These are phyloP conservation scores for Oxystoma pomonae DNA, from an alignment of 2,888 invertebrate species.

Conservation along the genomic window DNA sequence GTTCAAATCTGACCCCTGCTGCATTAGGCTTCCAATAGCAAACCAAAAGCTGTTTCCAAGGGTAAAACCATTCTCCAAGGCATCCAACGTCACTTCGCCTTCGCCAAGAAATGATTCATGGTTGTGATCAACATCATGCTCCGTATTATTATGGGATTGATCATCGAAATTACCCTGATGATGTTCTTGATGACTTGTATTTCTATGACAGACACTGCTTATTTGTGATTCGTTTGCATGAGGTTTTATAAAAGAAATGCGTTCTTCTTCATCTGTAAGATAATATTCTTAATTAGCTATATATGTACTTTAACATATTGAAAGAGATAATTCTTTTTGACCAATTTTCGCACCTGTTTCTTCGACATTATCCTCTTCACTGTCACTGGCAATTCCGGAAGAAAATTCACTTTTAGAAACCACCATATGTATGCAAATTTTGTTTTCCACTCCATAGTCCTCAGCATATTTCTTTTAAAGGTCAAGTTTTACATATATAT, in stretches of 20 bases:
- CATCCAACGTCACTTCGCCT: slow-evolving; percentile 31
- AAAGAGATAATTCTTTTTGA: no score
- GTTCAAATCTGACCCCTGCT: slow-evolving; percentile 88
- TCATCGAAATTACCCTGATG: background rate
- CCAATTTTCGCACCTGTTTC: slow-evolving; percentile 14
- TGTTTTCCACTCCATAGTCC: slow-evolving; percentile 38
- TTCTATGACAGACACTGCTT: background rate
- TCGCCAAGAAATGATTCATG: background rate
- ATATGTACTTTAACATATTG: no score
- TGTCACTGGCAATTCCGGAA: slow-evolving; percentile 37
- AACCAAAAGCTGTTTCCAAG: slow-evolving; percentile 93
- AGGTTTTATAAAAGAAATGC: background rate
- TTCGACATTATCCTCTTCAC: slow-evolving; percentile 24
- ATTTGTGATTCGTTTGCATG: background rate
- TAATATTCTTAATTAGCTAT: no score
- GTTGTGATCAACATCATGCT: background rate
- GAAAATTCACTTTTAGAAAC: slow-evolving; percentile 26
- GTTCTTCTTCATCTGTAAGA: background rate
- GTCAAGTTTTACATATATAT: slow-evolving; percentile 10
- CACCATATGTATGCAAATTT: slow-evolving; percentile 6
- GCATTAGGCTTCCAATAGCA: slow-evolving; percentile 90
- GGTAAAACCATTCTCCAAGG: slow-evolving; percentile 75
- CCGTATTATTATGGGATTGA: background rate
- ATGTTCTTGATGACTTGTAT: background rate
- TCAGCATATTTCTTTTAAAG: slow-evolving; percentile 32